phyloP scores from a whole-genome alignment of 1,140 invertebrate species.

The Heliconius himera region DNA sequence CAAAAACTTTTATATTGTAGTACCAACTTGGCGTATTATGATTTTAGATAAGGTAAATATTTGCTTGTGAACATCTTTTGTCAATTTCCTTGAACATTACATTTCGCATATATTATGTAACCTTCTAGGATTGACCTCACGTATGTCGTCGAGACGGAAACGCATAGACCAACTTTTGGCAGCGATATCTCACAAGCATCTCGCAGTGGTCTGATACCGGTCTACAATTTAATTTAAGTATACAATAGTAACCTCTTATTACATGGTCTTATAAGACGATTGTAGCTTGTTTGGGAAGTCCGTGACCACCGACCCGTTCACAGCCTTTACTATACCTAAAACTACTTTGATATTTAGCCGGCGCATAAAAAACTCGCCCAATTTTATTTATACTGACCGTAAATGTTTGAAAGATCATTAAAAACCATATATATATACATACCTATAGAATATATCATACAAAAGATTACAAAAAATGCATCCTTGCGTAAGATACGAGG shows the following conservation, averaged over 20 bases:
- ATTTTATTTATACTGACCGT: constrained; percentile 27
- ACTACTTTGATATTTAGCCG: constrained; percentile 65
- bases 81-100: constrained; percentile 31
- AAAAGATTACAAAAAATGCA: constrained; percentile 17
- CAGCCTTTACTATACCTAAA: constrained; percentile 48
- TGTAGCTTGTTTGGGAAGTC: constrained; percentile 29
- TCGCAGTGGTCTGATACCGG: constrained; percentile 54
- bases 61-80: constrained; percentile 25
- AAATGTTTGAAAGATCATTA: constrained; percentile 20
- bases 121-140: constrained; percentile 45
- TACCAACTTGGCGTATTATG: constrained; percentile 29
- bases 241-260: constrained; percentile 34
- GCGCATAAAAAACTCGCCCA: constrained; percentile 36
- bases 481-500: constrained; percentile 45
- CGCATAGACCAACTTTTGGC: constrained; percentile 54
- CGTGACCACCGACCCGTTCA: constrained; percentile 25
- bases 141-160: constrained; percentile 56
- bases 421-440: constrained; percentile 3
- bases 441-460: background rate
- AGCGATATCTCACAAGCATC: constrained; percentile 62
- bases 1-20: constrained; percentile 30
- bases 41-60: constrained; percentile 23
- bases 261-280: constrained; percentile 23
- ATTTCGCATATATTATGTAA: constrained; percentile 35
- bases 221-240: constrained; percentile 24